Base-by-base conservation (phyloP, 2,888 invertebrate species). In the Trissonchulus latispiculum region DNA sequence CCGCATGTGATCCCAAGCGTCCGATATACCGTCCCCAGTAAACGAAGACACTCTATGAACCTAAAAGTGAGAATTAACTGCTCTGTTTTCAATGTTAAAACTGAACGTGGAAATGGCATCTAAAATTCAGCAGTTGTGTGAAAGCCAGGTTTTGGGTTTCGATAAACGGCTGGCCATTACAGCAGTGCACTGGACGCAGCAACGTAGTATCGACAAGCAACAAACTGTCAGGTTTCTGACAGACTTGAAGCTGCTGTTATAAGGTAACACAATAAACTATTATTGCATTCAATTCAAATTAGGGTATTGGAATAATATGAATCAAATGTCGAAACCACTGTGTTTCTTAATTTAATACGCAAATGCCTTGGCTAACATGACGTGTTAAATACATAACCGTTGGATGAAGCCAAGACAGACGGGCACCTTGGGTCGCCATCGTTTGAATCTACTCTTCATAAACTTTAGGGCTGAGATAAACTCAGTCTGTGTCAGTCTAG, bases 401-500 rank as follows among this genome's bases (percentile, higher is more conserved):
- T n/a, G n/a, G 8, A 48, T 15, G 8, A 48, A 48, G 8, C 8
- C 48, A 23, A 48, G 23, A 8, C 23, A 48, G 8, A 8, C 23
- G 32, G 67, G 66, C 72, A 85, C 86, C 80, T 82, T 80, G 35
- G 86, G 84, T 77, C 80, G 83, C 86, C 86, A 87, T 35, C 79
- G 76, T 61, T 79, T 78, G 33, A 80, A 82, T 61, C 80, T 77
- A 1, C 81, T 80, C 48, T 85, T 80, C 79, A 86, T 84, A 76
- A 85, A 87, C 76, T 87, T 87, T 23, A 87, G 78, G 35, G 87
- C 87, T 77, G 86, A 86, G 28, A 83, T 82, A 77, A 87, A 87
- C 77, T 87, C 87, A 70, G 82, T 80, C 78, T 86, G 85, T 67
- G 86, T 85, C 62, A 85, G 78, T 15, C 82, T 79, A 23, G 87